These are phyloP conservation scores for Phalacrocorax carbo DNA, from an alignment of 2,113 vertebrate genomes.

Conservation along the genomic window DNA sequence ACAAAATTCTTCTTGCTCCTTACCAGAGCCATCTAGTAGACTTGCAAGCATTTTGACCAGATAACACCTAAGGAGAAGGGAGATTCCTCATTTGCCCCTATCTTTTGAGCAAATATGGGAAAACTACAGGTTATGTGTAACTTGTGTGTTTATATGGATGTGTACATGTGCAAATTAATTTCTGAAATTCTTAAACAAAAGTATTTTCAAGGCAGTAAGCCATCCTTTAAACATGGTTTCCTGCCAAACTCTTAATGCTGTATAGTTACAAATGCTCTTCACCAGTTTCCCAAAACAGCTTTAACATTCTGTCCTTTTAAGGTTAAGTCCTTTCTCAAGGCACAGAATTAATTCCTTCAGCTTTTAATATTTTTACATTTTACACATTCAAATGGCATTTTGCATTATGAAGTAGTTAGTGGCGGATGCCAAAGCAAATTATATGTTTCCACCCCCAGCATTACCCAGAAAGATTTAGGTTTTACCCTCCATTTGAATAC, in stretches of 20 bases:
- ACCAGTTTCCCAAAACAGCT: slow-evolving; percentile 6
- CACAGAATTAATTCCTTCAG: not conserved
- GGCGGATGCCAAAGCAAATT: not conserved
- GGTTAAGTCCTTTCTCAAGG: slow-evolving; percentile 2
- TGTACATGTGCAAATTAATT: not conserved
- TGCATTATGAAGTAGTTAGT: not conserved
- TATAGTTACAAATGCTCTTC: not conserved
- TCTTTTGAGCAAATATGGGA: not conserved
- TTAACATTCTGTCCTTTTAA: slow-evolving; percentile 45
- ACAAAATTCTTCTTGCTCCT: not conserved
- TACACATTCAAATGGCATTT: not conserved
- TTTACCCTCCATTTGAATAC: not conserved
- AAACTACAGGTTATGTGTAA: not conserved
- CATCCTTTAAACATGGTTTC: slow-evolving; percentile 9
- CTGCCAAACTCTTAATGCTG: not conserved
- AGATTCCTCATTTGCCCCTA: not conserved
- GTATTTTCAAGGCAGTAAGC: not conserved
- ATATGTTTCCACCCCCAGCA: not conserved
- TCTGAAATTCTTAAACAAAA: not conserved
- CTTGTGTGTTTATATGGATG: not conserved
- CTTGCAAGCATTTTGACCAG: not conserved
- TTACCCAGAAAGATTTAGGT: not conserved
- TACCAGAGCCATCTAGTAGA: not conserved
- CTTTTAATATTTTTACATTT: not conserved
- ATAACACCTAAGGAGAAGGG: not conserved